A percentile compares a stretch with the other conserved stretches of the same genome.
phyloP scores from a whole-genome alignment of 2,113 vertebrate genomes.

The Emberiza fucata region DNA sequence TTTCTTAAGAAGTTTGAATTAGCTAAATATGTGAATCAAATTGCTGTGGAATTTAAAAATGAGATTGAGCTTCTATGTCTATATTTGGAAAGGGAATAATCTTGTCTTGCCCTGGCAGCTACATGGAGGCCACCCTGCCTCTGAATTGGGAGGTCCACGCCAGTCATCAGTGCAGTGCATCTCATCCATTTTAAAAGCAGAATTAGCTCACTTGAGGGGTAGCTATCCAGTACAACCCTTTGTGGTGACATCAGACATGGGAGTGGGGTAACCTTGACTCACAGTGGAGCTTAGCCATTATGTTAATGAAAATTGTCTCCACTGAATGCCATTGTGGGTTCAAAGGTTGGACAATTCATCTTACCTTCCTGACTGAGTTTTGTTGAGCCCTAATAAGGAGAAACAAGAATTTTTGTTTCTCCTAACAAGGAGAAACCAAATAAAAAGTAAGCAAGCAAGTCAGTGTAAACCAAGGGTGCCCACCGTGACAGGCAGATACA shows the following conservation, averaged over 20 bases:
- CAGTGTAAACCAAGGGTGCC: not conserved
- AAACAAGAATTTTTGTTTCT: no score
- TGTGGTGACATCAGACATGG: not conserved
- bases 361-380: not conserved
- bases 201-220: not conserved
- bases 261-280: not conserved
- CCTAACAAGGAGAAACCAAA: not conserved
- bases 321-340: not conserved
- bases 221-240: not conserved
- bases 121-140: not conserved
- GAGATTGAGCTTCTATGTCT: not conserved
- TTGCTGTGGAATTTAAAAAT: not conserved
- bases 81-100: not conserved
- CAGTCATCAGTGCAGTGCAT: not conserved
- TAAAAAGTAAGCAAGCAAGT: not conserved
- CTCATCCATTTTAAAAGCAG: not conserved
- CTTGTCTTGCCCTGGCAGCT: not conserved
- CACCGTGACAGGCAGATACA: not conserved
- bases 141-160: not conserved
- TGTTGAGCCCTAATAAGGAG: not conserved
- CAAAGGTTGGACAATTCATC: not conserved
- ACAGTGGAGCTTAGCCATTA: not conserved
- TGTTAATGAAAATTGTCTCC: not conserved
- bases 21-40: not conserved
- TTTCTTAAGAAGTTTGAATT: not conserved